phyloP scores from a whole-genome alignment of 2,797 vertebrate genomes.

The Sparidentex hasta region DNA sequence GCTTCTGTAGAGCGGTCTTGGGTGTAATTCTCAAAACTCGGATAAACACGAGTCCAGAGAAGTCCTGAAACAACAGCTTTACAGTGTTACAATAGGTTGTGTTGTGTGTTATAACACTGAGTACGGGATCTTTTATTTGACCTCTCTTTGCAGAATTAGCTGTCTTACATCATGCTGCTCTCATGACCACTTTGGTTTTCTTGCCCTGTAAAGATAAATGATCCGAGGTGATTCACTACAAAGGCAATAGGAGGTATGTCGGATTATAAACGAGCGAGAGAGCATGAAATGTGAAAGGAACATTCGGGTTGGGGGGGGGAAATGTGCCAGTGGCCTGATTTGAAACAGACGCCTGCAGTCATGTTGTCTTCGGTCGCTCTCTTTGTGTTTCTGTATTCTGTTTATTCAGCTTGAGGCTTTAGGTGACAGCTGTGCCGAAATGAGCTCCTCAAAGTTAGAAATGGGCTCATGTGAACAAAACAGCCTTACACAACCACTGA shows the following conservation, averaged over 20 bases:
- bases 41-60: neutral
- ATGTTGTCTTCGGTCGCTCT: slow-evolving; percentile 58
- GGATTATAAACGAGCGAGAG: slow-evolving; percentile 27
- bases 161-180: slow-evolving; percentile 25
- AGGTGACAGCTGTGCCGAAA: slow-evolving; percentile 73
- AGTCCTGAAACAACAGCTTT: neutral
- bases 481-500: slow-evolving; percentile 34
- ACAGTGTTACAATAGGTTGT: neutral
- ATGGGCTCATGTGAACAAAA: slow-evolving; percentile 43
- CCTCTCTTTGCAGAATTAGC: slow-evolving; percentile 11
- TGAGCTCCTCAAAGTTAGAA: slow-evolving; percentile 61
- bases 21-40: neutral
- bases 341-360: slow-evolving; percentile 58
- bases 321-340: slow-evolving; percentile 62
- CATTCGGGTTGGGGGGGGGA: neutral
- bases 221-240: slow-evolving; percentile 26
- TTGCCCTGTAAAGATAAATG: slow-evolving; percentile 48
- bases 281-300: slow-evolving; percentile 19
- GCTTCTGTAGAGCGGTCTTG: neutral
- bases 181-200: slow-evolving; percentile 36
- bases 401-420: slow-evolving; percentile 72
- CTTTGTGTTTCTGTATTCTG: slow-evolving; percentile 59
- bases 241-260: slow-evolving; percentile 31
- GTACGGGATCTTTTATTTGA: slow-evolving; percentile 6
- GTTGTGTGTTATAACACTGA: neutral